Evolutionary conservation across 2,888 invertebrate species (phyloP).

Genomic region (Drosophila incognita): DNA sequence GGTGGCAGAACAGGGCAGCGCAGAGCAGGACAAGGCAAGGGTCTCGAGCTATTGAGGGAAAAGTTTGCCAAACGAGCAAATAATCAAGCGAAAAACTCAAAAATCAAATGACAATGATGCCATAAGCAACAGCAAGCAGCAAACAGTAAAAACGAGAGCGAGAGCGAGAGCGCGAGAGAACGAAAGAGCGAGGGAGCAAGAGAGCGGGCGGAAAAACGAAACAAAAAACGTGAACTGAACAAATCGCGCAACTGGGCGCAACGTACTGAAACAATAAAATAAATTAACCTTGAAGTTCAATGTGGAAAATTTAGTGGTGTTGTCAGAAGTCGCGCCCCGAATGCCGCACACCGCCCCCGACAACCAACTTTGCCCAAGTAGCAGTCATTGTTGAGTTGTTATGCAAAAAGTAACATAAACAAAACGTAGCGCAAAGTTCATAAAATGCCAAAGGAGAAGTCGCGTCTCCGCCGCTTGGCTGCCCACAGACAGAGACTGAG

Average conservation of each 20-base stretch:
- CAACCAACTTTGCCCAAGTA: neutral
- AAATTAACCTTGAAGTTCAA: conserved; percentile 73
- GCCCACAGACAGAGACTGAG: conserved; percentile 16
- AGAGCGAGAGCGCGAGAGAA: neutral
- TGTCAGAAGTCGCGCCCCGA: conserved; percentile 24
- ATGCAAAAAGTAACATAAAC: conserved; percentile 44
- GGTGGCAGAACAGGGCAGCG: neutral
- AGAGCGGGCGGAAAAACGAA: neutral
- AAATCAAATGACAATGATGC: conserved; percentile 68
- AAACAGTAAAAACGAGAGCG: neutral
- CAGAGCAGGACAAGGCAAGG: neutral
- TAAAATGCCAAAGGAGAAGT: conserved; percentile 34
- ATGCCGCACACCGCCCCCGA: neutral
- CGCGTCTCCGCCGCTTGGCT: conserved; percentile 30
- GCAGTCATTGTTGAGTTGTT: conserved; percentile 32
- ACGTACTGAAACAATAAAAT: conserved; percentile 63
- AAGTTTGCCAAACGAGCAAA: conserved; percentile 43
- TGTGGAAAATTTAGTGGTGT: conserved; percentile 51
- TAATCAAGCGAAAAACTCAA: conserved; percentile 53
- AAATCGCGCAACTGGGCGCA: conserved; percentile 33
- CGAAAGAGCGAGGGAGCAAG: neutral
- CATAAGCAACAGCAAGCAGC: conserved; percentile 2
- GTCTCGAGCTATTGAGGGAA: conserved; percentile 4
- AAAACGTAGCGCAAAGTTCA: conserved; percentile 41
- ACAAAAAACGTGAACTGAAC: conserved; percentile 5